Percentiles rank a stretch among this genome's conserved stretches.
Conservation (phyloP, 64 coral and sea anemone species). For the Dendrophyllia cribrosa region DNA sequence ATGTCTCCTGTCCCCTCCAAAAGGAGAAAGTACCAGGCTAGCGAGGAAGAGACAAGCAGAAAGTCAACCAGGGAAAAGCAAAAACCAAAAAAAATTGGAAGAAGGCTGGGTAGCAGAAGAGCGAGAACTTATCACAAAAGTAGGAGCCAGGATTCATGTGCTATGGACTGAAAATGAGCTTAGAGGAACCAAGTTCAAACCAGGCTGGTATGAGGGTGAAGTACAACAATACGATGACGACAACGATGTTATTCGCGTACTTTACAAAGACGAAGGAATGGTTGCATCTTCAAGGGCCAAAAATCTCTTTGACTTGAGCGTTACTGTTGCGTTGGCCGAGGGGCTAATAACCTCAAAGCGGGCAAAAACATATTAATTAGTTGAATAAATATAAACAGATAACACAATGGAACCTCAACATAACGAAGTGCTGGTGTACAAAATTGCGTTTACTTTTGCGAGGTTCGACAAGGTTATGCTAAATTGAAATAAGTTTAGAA, state of each 20-base stretch:
- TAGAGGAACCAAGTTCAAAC: no score
- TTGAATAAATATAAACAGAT: no score
- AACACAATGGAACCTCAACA: no score
- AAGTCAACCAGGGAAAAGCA: constrained; percentile 35
- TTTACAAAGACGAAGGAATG: no score
- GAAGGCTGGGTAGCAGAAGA: constrained; percentile 40
- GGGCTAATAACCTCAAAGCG: no score
- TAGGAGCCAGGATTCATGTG: constrained; percentile 40
- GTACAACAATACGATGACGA: no score
- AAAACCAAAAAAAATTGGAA: constrained; percentile 38
- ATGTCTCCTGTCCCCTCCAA: constrained; percentile 24
- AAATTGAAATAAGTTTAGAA: constrained; percentile 29
- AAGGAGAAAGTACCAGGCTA: constrained; percentile 29
- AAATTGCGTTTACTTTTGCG: constrained; percentile 22
- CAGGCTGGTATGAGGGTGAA: no score
- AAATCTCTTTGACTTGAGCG: no score
- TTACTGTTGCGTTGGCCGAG: no score
- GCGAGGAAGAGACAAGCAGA: constrained; percentile 14
- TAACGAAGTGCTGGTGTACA: constrained; percentile 35
- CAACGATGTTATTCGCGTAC: no score
- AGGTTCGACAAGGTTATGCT: constrained; percentile 4
- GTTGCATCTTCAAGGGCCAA: no score
- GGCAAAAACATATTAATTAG: no score
- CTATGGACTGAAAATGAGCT: constrained; percentile 63
- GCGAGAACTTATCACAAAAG: constrained; percentile 35